Percentiles rank a stretch among this genome's conserved stretches.
phyloP scores from a whole-genome alignment of 2,888 invertebrate genomes.

The Aphelenchoides bicaudatus region DNA sequence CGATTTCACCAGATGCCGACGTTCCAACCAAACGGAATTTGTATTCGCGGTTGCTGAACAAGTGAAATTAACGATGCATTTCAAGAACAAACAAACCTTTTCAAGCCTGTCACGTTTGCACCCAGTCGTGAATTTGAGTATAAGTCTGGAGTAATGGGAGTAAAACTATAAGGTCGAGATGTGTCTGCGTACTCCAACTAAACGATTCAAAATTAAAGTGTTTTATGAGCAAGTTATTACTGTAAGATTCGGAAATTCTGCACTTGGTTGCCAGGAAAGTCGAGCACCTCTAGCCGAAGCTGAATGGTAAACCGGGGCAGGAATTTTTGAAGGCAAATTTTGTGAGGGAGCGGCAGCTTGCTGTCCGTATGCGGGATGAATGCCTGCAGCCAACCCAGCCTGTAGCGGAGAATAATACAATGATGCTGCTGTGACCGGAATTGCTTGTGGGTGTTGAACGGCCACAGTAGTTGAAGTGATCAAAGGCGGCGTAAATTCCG shows the following conservation, averaged over 20 bases:
- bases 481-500: conserved; percentile 30
- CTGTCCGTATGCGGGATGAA: too few relatives aligned
- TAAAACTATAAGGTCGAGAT: conserved; percentile 20
- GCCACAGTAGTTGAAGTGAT: not conserved
- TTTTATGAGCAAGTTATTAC: conserved; percentile 18
- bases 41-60: conserved; percentile 43
- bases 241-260: conserved; percentile 19
- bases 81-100: conserved; percentile 21
- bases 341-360: too few relatives aligned
- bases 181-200: conserved; percentile 36
- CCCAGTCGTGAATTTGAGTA: conserved; percentile 25
- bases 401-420: not conserved
- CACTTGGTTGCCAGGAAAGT: conserved; percentile 22
- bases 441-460: too few relatives aligned
- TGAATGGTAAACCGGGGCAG: conserved; percentile 25
- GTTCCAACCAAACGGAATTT: conserved; percentile 41
- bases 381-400: conserved; percentile 14
- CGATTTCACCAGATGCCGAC: conserved; percentile 21
- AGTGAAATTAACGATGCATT: conserved; percentile 11
- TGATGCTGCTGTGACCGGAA: too few relatives aligned
- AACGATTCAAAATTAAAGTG: conserved; percentile 21
- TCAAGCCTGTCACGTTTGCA: conserved; percentile 26
- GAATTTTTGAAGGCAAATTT: too few relatives aligned
- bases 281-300: conserved; percentile 27
- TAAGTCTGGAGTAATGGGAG: conserved; percentile 30